Percentiles rank a stretch among this genome's conserved stretches.
phyloP scores from a whole-genome alignment of 2,888 invertebrate genomes.

The Caenorhabditis wallacei region DNA sequence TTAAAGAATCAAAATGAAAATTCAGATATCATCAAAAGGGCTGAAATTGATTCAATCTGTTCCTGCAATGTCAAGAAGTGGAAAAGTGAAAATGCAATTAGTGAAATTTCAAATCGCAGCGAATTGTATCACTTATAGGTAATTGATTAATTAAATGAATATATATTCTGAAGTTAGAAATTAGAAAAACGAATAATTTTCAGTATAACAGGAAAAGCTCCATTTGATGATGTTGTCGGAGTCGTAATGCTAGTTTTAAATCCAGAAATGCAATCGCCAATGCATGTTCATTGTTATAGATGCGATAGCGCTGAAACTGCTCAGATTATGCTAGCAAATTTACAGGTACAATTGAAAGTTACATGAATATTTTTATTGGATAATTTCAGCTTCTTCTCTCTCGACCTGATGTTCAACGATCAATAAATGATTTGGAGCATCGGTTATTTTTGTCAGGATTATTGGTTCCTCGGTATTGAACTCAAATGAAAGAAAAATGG shows the following conservation, averaged over 20 bases:
- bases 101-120: constrained; percentile 96
- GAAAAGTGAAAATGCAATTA: constrained; percentile 85
- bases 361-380: background rate
- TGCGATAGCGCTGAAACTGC: constrained; percentile 94
- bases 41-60: constrained; percentile 93
- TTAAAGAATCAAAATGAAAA: background rate
- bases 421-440: constrained; percentile 90
- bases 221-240: constrained; percentile 92
- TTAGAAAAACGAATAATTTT: too few relatives aligned
- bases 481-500: too few relatives aligned
- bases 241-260: constrained; percentile 95
- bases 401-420: constrained; percentile 91
- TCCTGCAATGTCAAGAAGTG: constrained; percentile 83
- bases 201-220: constrained; percentile 88
- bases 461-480: constrained; percentile 68
- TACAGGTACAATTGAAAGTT: too few relatives aligned
- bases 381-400: constrained; percentile 89
- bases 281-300: constrained; percentile 94
- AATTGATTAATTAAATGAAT: too few relatives aligned
- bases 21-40: constrained; percentile 89
- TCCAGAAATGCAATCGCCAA: constrained; percentile 94
- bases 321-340: constrained; percentile 90
- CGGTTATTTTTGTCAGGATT: constrained; percentile 84
- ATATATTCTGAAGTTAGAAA: too few relatives aligned
- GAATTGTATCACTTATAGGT: constrained; percentile 90